Evolutionary conservation across 92 coral and sea anemone genomes (phyloP).

Genomic region (Desmophyllum pertusum): DNA sequence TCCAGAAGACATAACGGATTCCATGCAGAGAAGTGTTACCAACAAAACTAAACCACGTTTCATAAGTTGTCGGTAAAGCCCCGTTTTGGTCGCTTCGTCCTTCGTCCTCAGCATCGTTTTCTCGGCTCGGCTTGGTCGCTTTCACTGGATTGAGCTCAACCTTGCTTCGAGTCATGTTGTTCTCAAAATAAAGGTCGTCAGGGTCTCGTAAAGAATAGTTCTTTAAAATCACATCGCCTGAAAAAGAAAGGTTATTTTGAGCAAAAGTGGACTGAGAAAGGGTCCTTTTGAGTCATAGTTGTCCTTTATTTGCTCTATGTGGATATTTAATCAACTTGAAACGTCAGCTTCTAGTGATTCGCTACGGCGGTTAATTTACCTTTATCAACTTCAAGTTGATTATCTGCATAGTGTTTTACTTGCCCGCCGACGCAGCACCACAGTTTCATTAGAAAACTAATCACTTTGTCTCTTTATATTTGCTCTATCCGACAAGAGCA

Average conservation of each 20-base stretch:
- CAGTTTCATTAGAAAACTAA: no score
- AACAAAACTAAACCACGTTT: conserved; percentile 40
- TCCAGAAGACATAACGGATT: conserved; percentile 48
- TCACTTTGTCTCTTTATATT: no score
- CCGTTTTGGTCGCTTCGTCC: neutral
- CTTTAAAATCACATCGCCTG: neutral
- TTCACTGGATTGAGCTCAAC: neutral
- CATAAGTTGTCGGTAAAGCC: conserved; percentile 1
- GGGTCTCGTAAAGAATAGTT: neutral
- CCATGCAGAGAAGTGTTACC: conserved; percentile 72
- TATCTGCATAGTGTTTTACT: no score
- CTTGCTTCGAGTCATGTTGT: neutral
- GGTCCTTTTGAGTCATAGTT: no score
- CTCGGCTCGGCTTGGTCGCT: neutral
- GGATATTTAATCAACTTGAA: no score
- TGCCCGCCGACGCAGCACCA: no score
- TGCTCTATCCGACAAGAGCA: no score
- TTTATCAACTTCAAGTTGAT: no score
- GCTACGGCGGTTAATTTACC: no score
- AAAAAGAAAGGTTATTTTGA: neutral
- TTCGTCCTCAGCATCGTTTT: neutral
- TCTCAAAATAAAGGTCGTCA: neutral
- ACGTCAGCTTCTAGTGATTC: no score
- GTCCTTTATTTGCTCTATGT: no score
- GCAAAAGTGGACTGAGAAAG: neutral